Conservation (phyloP, 2,113 vertebrate genomes). For the Dromas ardeola region DNA sequence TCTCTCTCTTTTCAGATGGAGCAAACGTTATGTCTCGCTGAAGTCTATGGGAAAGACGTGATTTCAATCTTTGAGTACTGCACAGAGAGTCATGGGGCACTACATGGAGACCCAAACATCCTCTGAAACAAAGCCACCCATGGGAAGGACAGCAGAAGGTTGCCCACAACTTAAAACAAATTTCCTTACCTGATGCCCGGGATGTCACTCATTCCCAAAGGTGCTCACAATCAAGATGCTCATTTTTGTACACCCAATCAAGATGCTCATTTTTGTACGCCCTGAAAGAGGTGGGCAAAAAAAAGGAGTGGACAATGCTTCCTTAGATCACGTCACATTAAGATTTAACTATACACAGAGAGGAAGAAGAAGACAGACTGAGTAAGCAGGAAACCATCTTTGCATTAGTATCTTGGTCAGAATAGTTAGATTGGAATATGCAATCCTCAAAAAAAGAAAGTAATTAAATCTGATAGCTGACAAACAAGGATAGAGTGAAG, state of each 20-base stretch:
- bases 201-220: background rate
- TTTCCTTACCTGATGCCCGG: background rate
- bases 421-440: background rate
- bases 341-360: background rate
- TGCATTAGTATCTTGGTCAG: background rate
- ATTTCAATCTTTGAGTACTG: background rate
- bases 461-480: background rate
- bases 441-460: background rate
- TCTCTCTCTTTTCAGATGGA: background rate
- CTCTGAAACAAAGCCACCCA: background rate
- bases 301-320: background rate
- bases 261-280: background rate
- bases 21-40: background rate
- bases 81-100: background rate
- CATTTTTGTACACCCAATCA: background rate
- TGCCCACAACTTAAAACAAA: background rate
- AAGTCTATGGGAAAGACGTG: background rate
- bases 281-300: background rate
- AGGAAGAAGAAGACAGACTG: background rate
- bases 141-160: background rate
- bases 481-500: background rate
- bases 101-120: background rate
- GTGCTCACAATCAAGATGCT: background rate
- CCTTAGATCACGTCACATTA: background rate
- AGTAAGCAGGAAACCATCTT: background rate